Percentiles rank a stretch among this genome's conserved stretches.
Conservation (phyloP, 2,797 vertebrate genomes). For the Enteromius anoplus region DNA sequence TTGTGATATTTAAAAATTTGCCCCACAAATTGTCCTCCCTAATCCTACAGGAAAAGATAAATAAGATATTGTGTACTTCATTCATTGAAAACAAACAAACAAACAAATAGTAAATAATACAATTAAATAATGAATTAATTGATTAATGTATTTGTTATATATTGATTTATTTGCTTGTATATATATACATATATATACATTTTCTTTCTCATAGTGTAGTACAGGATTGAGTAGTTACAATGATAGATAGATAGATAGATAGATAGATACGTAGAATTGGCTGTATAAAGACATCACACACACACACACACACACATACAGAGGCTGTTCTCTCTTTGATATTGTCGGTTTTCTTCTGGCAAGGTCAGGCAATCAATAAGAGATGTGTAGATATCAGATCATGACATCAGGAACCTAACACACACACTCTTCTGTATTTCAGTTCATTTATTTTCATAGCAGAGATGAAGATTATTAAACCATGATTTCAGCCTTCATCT, state of each 20-base stretch:
- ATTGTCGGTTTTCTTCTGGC: conserved; percentile 76
- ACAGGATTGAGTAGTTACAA: too few species aligned
- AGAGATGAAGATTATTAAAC: conserved; percentile 20
- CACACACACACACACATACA: conserved; percentile 46
- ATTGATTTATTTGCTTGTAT: background rate
- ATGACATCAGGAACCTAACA: conserved; percentile 56
- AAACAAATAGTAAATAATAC: too few species aligned
- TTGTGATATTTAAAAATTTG: background rate
- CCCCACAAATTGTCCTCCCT: background rate
- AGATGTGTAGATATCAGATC: conserved; percentile 76
- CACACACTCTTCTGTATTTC: background rate
- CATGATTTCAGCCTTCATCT: conserved; percentile 1
- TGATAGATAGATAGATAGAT: background rate
- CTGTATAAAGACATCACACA: conserved; percentile 17
- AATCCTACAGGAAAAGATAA: too few species aligned
- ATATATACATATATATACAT: background rate
- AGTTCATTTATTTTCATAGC: background rate
- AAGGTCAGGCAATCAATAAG: conserved; percentile 80
- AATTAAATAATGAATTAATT: too few species aligned
- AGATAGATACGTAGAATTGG: background rate
- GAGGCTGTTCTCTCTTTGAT: conserved; percentile 65
- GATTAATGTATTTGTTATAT: background rate
- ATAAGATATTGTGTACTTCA: too few species aligned
- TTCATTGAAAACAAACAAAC: too few species aligned
- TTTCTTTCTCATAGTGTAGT: too few species aligned